These are phyloP conservation scores for Drosophila aldrichi DNA, from an alignment of 2,888 invertebrate species.

Conservation along the genomic window DNA sequence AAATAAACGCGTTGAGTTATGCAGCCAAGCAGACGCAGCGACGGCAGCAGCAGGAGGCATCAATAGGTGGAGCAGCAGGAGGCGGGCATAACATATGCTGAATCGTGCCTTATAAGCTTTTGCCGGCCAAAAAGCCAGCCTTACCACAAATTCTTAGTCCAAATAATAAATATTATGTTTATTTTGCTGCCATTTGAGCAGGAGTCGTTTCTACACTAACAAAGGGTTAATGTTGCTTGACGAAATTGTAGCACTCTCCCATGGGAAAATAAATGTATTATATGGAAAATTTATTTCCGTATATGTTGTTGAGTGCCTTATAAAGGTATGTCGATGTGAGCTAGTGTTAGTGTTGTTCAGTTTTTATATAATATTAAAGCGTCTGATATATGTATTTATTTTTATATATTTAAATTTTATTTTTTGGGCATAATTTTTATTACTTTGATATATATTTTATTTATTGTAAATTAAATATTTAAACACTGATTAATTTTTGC, in stretches of 20 bases:
- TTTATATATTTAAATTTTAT: too few relatives aligned
- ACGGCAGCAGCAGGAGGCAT: not conserved
- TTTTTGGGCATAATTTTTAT: too few relatives aligned
- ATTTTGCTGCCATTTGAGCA: constrained; percentile 8
- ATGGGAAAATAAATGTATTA: not conserved
- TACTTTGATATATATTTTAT: too few relatives aligned
- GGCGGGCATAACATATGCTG: not conserved
- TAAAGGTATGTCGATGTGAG: too few relatives aligned
- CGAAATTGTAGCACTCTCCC: not conserved
- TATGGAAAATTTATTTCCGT: not conserved
- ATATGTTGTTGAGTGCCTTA: too few relatives aligned
- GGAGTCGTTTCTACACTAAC: constrained; percentile 11
- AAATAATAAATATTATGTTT: constrained; percentile 49
- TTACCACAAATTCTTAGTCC: constrained; percentile 20
- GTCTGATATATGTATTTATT: too few relatives aligned
- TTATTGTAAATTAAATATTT: too few relatives aligned
- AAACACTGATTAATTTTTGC: too few relatives aligned
- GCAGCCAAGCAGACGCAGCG: constrained; percentile 17
- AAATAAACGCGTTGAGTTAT: constrained; percentile 61
- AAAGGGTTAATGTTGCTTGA: constrained; percentile 3
- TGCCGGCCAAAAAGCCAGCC: constrained; percentile 14
- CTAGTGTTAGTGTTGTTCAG: not conserved
- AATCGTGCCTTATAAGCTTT: constrained; percentile 23
- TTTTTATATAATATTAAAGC: not conserved
- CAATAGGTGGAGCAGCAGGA: not conserved